A percentile compares a stretch with the other conserved stretches of the same genome.
Conservation (phyloP, 2,113 vertebrate genomes). For the Aptenodytes patagonicus region DNA sequence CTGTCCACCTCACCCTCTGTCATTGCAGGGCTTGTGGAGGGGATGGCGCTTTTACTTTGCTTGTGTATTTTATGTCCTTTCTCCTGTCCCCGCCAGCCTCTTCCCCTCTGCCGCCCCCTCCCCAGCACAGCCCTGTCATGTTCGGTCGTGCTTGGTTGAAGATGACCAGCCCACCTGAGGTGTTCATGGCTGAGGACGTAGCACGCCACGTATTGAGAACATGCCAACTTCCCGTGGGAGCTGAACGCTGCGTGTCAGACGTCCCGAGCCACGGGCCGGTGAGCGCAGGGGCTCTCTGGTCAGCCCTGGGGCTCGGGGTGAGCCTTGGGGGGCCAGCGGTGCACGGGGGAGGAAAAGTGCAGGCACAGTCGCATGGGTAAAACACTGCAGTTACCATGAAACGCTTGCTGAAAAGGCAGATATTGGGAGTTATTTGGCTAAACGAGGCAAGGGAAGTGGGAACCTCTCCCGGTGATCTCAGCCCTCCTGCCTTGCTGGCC, state of each 20-base stretch:
- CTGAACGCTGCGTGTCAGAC: neutral
- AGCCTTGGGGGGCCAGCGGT: neutral
- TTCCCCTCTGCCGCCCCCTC: fast-evolving
- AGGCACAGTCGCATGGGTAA: neutral
- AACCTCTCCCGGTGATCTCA: neutral
- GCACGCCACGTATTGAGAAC: fast-evolving
- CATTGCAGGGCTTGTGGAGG: neutral
- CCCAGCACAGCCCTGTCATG: neutral
- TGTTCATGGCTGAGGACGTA: fast-evolving
- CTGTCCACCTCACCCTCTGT: neutral
- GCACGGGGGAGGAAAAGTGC: neutral
- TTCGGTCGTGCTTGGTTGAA: neutral
- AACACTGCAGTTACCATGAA: neutral
- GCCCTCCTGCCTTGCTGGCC: neutral
- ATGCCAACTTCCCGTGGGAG: fast-evolving
- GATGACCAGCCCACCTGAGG: neutral
- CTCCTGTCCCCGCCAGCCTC: neutral
- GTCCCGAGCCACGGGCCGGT: fast-evolving
- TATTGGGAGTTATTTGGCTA: neutral
- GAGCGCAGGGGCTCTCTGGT: neutral
- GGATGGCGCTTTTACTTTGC: neutral
- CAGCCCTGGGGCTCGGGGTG: neutral
- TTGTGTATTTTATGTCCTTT: neutral
- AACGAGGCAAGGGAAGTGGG: fast-evolving
- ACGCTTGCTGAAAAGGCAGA: neutral